Percentiles rank a stretch among this genome's conserved stretches.
Evolutionary conservation across 2,888 invertebrate genomes (phyloP).

Genomic region (Lasius platythorax): DNA sequence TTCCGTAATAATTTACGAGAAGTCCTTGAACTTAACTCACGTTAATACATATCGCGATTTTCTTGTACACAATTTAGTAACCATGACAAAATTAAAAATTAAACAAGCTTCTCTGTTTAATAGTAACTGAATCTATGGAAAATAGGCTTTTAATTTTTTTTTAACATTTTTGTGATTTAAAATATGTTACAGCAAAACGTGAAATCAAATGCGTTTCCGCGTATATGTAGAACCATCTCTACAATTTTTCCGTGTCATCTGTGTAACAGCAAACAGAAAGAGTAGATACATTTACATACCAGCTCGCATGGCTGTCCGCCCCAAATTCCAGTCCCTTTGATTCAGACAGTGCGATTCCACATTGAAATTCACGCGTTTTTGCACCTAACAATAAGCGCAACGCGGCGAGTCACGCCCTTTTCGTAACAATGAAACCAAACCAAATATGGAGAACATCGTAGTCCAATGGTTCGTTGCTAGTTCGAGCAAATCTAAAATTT

Average conservation of each 20-base stretch:
- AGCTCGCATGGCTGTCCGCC: constrained; percentile 20
- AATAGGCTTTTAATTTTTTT: background rate
- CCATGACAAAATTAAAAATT: background rate
- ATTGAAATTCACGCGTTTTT: constrained; percentile 51
- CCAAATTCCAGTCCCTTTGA: constrained; percentile 38
- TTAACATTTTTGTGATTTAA: background rate
- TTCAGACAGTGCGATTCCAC: constrained; percentile 19
- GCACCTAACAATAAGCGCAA: constrained; percentile 34
- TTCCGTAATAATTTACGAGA: background rate
- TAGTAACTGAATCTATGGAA: background rate
- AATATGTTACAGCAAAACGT: background rate
- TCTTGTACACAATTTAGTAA: background rate
- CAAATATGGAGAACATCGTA: constrained; percentile 20
- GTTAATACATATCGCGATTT: constrained; percentile 1
- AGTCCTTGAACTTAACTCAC: background rate
- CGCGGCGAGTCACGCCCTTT: constrained; percentile 7
- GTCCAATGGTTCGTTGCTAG: constrained; percentile 19
- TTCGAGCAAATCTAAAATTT: constrained; percentile 42
- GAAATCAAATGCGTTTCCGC: background rate
- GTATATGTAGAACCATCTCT: background rate
- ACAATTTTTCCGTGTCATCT: constrained; percentile 24
- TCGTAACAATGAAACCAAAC: constrained; percentile 32
- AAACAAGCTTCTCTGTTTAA: background rate
- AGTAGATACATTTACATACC: constrained; percentile 39
- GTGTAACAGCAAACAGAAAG: constrained; percentile 23